phyloP scores from a whole-genome alignment of 1,140 invertebrate genomes.

The Polypedilum vanderplanki region DNA sequence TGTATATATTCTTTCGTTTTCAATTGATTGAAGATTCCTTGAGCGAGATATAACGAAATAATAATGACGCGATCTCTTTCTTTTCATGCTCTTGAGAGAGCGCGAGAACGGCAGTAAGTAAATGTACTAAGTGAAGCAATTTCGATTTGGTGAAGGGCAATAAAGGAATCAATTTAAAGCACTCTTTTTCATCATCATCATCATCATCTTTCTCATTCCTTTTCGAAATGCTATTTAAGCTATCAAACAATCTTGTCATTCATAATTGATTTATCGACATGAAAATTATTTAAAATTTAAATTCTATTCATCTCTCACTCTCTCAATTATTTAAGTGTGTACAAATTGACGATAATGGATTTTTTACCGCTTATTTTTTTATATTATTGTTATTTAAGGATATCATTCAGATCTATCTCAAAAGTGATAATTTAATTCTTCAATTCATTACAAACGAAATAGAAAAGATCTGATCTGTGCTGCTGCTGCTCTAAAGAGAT shows the following conservation, averaged over 20 bases:
- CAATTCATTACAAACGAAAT: neutral
- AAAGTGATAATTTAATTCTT: constrained; percentile 20
- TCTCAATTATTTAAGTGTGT: neutral
- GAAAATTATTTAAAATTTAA: constrained; percentile 20
- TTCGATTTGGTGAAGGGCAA: neutral
- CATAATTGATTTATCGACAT: constrained; percentile 25
- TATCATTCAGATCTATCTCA: constrained; percentile 5
- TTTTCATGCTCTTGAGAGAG: constrained; percentile 5
- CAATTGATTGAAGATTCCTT: constrained; percentile 18
- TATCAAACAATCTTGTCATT: constrained; percentile 26
- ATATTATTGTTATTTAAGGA: neutral
- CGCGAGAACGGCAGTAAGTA: neutral
- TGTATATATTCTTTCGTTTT: constrained; percentile 3
- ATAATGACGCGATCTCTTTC: constrained; percentile 17
- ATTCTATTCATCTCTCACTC: constrained; percentile 16
- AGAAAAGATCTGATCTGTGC: too few species aligned
- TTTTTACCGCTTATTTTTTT: constrained; percentile 1
- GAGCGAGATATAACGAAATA: constrained; percentile 12
- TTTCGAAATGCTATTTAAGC: neutral
- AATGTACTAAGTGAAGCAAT: neutral
- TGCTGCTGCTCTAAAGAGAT: too few species aligned
- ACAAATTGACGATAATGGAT: constrained; percentile 1
- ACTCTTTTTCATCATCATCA: too few species aligned
- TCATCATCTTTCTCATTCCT: neutral
- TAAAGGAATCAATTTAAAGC: constrained; percentile 21